Conservation (phyloP, 2,888 invertebrate species). For the Ferdinandea cuprea region DNA sequence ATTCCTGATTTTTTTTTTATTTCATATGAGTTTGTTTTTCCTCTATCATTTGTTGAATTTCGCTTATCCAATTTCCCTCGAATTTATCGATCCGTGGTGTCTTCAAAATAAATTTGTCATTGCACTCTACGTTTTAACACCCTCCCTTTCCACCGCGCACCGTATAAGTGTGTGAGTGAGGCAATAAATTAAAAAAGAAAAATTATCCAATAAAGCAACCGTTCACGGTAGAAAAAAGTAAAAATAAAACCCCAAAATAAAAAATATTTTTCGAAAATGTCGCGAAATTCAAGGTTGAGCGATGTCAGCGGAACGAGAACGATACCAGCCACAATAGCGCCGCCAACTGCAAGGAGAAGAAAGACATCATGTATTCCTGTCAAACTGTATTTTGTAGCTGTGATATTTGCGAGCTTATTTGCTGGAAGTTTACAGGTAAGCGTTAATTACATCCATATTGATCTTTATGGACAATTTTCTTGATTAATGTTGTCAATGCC, state of each 20-base stretch:
- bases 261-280: slow-evolving; percentile 54
- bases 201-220: slow-evolving; percentile 20
- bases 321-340: slow-evolving; percentile 32
- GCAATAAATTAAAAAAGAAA: slow-evolving; percentile 17
- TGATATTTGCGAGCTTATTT: slow-evolving; percentile 77
- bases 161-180: slow-evolving; percentile 42
- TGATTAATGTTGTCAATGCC: slow-evolving; percentile 79
- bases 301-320: slow-evolving; percentile 6
- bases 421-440: slow-evolving; percentile 77
- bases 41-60: slow-evolving; percentile 1
- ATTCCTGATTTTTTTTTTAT: slow-evolving; percentile 22
- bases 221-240: background rate
- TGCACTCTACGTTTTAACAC: slow-evolving; percentile 34
- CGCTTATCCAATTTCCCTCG: slow-evolving; percentile 1
- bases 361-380: slow-evolving; percentile 48
- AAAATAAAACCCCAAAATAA: slow-evolving; percentile 1
- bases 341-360: slow-evolving; percentile 25
- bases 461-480: too few species aligned
- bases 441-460: slow-evolving; percentile 27
- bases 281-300: slow-evolving; percentile 59
- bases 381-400: slow-evolving; percentile 74
- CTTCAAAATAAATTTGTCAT: slow-evolving; percentile 25
- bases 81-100: slow-evolving; percentile 59
- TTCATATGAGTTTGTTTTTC: slow-evolving; percentile 27
- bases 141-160: slow-evolving; percentile 35